Conservation (phyloP, 2,888 invertebrate genomes). For the Hyles lineata region DNA sequence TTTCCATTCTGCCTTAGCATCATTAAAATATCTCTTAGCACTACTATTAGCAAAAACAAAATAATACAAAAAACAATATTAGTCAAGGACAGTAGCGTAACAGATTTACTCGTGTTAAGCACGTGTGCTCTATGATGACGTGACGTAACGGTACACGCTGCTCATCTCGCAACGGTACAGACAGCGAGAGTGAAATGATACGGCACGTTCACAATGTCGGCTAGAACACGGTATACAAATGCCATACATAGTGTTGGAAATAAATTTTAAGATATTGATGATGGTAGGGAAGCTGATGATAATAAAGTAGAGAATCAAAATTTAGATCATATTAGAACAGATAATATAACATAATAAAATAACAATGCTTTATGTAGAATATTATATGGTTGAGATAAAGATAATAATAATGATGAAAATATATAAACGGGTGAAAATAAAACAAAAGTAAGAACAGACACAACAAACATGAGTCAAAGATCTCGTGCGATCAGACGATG, state of each 20-base stretch:
- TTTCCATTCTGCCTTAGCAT: neutral
- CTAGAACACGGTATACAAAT: neutral
- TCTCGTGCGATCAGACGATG: too few relatives aligned
- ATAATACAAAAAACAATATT: slow-evolving; percentile 32
- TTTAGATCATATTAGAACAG: too few relatives aligned
- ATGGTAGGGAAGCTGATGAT: too few relatives aligned
- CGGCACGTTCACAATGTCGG: slow-evolving; percentile 34
- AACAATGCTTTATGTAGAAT: too few relatives aligned
- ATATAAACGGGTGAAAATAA: too few relatives aligned
- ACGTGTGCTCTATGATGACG: slow-evolving; percentile 39
- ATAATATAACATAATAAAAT: too few relatives aligned
- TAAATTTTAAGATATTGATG: neutral
- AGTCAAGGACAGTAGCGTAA: slow-evolving; percentile 43
- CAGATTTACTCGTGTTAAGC: slow-evolving; percentile 38
- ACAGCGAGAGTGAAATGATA: slow-evolving; percentile 51
- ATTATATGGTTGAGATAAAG: neutral
- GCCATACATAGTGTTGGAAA: neutral
- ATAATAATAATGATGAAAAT: too few relatives aligned
- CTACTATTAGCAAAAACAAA: neutral
- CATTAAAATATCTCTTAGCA: neutral
- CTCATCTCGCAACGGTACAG: slow-evolving; percentile 41
- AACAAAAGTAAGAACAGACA: too few relatives aligned
- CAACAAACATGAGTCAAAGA: too few relatives aligned
- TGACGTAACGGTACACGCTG: slow-evolving; percentile 39
- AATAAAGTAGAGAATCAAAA: too few relatives aligned